phyloP scores from a whole-genome alignment of 2,797 vertebrate species.

The Phrynocephalus guinanensis region DNA sequence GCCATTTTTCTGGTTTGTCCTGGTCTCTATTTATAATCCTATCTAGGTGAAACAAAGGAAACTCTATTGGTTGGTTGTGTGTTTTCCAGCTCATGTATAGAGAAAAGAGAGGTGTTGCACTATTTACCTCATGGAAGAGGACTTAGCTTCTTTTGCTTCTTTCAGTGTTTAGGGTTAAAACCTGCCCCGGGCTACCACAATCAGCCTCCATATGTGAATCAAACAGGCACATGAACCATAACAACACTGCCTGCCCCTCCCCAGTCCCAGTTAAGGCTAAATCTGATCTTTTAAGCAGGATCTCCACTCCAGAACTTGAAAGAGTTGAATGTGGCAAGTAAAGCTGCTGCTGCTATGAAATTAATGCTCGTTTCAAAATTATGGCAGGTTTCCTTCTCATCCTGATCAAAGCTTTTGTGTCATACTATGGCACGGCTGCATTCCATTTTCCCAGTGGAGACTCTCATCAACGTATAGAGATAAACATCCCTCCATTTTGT shows the following conservation, averaged over 20 bases:
- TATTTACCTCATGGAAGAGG: neutral
- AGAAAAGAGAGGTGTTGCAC: neutral
- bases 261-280: neutral
- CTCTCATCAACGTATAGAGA: conserved; percentile 60
- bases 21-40: no score
- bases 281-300: neutral
- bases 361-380: conserved; percentile 18
- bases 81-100: neutral
- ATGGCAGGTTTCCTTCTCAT: conserved; percentile 27
- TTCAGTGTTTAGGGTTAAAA: neutral
- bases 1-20: no score
- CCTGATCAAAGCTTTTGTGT: conserved; percentile 7
- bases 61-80: no score
- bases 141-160: neutral
- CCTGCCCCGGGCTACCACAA: accelerated
- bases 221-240: neutral
- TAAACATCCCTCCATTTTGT: conserved; percentile 48
- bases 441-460: conserved; percentile 38
- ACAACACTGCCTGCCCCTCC: neutral
- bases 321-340: conserved; percentile 10
- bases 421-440: conserved; percentile 30
- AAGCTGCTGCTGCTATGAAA: neutral
- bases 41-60: neutral
- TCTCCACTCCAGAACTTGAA: neutral
- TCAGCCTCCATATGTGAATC: neutral